Evolutionary conservation across 1,140 invertebrate species (phyloP).

Genomic region (Heliconius hewitsoni): DNA sequence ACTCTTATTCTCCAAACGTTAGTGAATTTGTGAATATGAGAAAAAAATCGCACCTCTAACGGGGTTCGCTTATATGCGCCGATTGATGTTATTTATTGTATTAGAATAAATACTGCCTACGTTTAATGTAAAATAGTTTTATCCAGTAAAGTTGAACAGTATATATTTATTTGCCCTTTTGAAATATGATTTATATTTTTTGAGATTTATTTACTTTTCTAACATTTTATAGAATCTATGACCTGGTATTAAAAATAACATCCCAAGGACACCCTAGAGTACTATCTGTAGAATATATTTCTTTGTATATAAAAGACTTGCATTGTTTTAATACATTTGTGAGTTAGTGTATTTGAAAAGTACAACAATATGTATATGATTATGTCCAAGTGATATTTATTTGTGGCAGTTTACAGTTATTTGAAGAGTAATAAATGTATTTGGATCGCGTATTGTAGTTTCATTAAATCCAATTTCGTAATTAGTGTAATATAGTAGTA

Average conservation of each 20-base stretch:
- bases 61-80: background rate
- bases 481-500: background rate
- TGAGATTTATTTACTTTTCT: slow-evolving; percentile 25
- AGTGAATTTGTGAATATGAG: slow-evolving; percentile 19
- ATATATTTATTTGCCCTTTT: background rate
- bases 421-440: slow-evolving; percentile 57
- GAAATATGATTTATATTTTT: slow-evolving; percentile 23
- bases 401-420: slow-evolving; percentile 50
- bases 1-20: slow-evolving; percentile 19
- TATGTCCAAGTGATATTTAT: slow-evolving; percentile 56
- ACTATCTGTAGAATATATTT: slow-evolving; percentile 56
- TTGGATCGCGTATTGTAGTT: slow-evolving; percentile 61
- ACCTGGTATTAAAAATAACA: slow-evolving; percentile 31
- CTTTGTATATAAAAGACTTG: slow-evolving; percentile 63
- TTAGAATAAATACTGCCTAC: slow-evolving; percentile 25
- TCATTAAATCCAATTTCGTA: slow-evolving; percentile 18
- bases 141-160: background rate
- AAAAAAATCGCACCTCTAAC: slow-evolving; percentile 1
- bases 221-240: slow-evolving; percentile 25
- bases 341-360: slow-evolving; percentile 42
- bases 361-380: slow-evolving; percentile 54
- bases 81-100: slow-evolving; percentile 27
- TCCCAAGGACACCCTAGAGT: slow-evolving; percentile 34
- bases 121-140: slow-evolving; percentile 9
- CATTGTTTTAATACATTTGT: slow-evolving; percentile 40